Base-by-base conservation (phyloP, 2,113 vertebrate genomes). In the Coryphaenoides rupestris region DNA sequence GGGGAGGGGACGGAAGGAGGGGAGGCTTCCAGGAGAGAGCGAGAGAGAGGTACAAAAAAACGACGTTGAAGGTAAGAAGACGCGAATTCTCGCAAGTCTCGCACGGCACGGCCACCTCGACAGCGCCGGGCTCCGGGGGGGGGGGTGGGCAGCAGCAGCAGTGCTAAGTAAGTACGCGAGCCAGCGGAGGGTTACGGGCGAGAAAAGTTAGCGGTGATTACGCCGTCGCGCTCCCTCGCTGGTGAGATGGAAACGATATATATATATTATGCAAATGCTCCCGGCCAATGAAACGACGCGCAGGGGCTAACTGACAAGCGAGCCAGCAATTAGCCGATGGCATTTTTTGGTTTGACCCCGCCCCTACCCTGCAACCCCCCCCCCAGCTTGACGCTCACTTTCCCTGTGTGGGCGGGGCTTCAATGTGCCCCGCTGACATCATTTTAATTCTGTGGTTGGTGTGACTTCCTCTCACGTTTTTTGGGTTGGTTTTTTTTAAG, bases 241-340 rank as follows among this genome's bases (percentile, higher is more conserved):
- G 86, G 66, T 75, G 83, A 90, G 91, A 93, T 93, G 87, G 89
- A n/a, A 91, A 91, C 88, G 92, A 93, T 88, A 92, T n/a, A n/a
- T n/a, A n/a, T n/a, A n/a, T n/a, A n/a, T n/a, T 93, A 86, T 79
- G 83, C 60, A 72, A 78, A 63, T 17, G 19, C 2, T 15, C 4
- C 16, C 10, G 55, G 58, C 94, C 92, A 95, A 93, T 90, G 5
- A 68, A 2, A 75, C 3, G 47, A 12, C 52, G 19, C 0, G 0
- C n/a, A 3, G 0, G 0, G 13, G 1, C 56, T 66, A 90, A 92
- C 53, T 73, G 90, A 72, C 92, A 86, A 65, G 9, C 3, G 2
- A 0, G 7, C 90, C 84, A 89, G 19, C 70, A 4, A 47, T 0
- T 0, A 14, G 14, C 24, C 9, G 33, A 68, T 63, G 56, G 1